These are phyloP conservation scores for Porphyrio hochstetteri DNA, from an alignment of 2,113 vertebrate species.

Conservation along the genomic window DNA sequence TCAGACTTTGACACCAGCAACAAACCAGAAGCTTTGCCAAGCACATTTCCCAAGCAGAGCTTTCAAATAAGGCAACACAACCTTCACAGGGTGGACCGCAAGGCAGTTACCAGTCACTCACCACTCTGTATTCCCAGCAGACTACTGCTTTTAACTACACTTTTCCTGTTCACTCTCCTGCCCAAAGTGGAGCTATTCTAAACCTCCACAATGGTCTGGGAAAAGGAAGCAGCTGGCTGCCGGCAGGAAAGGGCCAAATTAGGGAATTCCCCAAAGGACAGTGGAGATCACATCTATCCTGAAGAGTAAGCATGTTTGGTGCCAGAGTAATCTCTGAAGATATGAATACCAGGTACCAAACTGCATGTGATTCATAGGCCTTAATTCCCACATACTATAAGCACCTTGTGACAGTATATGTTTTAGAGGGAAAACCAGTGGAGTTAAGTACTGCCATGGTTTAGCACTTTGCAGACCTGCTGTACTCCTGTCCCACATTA, in stretches of 20 bases:
- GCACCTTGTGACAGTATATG: neutral
- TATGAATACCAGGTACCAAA: neutral
- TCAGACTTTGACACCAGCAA: neutral
- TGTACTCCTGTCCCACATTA: neutral
- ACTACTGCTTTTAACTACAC: slow-evolving; percentile 9
- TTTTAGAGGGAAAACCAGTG: neutral
- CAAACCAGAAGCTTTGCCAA: neutral
- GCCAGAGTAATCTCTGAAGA: neutral
- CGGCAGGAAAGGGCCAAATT: neutral
- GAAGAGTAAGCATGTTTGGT: neutral
- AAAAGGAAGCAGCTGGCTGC: neutral
- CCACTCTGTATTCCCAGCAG: neutral
- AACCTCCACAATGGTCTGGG: neutral
- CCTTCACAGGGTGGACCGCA: neutral
- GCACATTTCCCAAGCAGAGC: neutral
- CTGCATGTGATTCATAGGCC: neutral
- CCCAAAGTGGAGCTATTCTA: neutral
- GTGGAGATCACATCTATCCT: neutral
- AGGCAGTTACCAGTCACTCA: neutral
- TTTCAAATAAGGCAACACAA: slow-evolving; percentile 25
- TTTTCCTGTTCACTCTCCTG: slow-evolving; percentile 12
- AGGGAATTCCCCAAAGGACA: neutral
- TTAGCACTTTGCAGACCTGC: neutral
- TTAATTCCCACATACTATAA: neutral
- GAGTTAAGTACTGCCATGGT: neutral